These are phyloP conservation scores for Cacatua alba DNA, from an alignment of 2,113 vertebrate species.

Conservation along the genomic window DNA sequence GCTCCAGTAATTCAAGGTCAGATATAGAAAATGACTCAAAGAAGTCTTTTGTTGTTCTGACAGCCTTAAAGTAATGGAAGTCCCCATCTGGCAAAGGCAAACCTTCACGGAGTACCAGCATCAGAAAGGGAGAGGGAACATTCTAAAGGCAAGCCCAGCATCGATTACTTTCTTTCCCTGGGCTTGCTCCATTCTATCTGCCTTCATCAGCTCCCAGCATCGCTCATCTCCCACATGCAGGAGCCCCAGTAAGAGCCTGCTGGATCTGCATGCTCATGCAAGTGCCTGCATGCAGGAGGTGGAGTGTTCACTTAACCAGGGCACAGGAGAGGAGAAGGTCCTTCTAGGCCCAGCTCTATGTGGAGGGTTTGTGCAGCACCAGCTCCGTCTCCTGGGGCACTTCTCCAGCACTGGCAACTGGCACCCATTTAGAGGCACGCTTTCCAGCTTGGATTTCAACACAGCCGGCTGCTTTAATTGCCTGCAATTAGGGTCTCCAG, in stretches of 20 bases:
- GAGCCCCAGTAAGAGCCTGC: background rate
- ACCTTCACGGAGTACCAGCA: background rate
- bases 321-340: background rate
- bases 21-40: background rate
- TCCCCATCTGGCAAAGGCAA: background rate
- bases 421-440: background rate
- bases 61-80: background rate
- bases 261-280: background rate
- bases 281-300: background rate
- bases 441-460: slow-evolving; percentile 25
- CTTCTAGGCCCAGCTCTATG: background rate
- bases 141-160: background rate
- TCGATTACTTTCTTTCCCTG: background rate
- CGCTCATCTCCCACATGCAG: background rate
- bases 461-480: slow-evolving; percentile 5
- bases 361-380: background rate
- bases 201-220: background rate
- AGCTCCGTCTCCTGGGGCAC: background rate
- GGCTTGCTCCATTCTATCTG: rapidly evolving
- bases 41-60: background rate
- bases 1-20: background rate
- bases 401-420: background rate
- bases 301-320: background rate
- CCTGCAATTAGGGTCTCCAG: slow-evolving; percentile 13
- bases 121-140: background rate